Percentiles rank a stretch among this genome's conserved stretches.
These are phyloP conservation scores for Apostichopus japonicus DNA, from an alignment of 35 echinoderm and acorn worm genomes.

Conservation along the genomic window DNA sequence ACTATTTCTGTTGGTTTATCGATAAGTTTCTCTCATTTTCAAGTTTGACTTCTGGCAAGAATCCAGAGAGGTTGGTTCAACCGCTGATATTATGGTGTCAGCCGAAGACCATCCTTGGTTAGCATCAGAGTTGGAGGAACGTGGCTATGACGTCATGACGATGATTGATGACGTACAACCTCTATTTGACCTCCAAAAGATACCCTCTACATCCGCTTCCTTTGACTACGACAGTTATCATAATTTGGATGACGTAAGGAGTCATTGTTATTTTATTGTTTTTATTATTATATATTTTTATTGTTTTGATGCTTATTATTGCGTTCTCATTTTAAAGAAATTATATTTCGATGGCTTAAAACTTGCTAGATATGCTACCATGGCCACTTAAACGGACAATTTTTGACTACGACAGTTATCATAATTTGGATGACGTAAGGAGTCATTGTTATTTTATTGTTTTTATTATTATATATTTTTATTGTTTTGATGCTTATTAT, in stretches of 20 bases:
- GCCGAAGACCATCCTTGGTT: not conserved
- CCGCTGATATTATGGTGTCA: slow-evolving; percentile 26
- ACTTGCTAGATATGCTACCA: no score
- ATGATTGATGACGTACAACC: slow-evolving; percentile 38
- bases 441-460: no score
- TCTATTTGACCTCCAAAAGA: not conserved
- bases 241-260: not conserved
- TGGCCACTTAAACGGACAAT: no score
- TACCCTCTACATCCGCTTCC: not conserved
- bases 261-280: not conserved
- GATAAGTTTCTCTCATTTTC: not conserved
- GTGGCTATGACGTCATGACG: slow-evolving; percentile 7
- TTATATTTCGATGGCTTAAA: not conserved
- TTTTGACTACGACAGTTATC: no score
- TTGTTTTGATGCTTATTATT: not conserved
- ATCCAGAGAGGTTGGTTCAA: not conserved
- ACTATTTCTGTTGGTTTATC: not conserved
- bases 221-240: slow-evolving; percentile 28
- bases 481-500: no score
- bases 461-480: no score
- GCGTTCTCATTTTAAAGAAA: not conserved
- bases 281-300: not conserved
- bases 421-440: no score
- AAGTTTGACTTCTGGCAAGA: slow-evolving; percentile 51
- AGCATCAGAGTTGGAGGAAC: not conserved